Conservation (phyloP, 2,888 invertebrate genomes). For the Clunio marinus region DNA sequence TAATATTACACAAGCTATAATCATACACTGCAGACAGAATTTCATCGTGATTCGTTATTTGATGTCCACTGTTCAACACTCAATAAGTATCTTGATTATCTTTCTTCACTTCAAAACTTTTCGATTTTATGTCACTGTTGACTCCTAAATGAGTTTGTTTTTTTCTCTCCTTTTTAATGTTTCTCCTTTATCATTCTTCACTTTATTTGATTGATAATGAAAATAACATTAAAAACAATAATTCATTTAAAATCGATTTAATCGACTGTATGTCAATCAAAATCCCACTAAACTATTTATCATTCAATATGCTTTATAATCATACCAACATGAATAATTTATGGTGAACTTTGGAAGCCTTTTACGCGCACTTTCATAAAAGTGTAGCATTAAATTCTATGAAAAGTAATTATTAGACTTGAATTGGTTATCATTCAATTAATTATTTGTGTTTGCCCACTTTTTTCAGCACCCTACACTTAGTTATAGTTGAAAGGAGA, state of each 20-base stretch:
- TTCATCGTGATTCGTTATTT: neutral
- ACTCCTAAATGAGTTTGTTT: no score
- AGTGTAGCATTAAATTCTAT: conserved; percentile 9
- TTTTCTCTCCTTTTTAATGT: neutral
- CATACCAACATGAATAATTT: conserved; percentile 17
- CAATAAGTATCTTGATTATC: neutral
- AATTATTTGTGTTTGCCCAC: neutral
- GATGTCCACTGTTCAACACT: neutral
- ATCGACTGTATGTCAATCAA: neutral
- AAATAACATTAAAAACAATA: neutral
- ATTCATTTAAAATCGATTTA: neutral
- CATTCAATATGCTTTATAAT: conserved; percentile 8
- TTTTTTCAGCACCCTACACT: neutral
- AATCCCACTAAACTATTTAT: conserved; percentile 1
- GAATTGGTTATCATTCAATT: conserved; percentile 14
- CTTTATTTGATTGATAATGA: neutral
- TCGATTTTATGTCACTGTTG: no score
- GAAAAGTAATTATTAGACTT: neutral
- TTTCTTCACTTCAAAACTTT: no score
- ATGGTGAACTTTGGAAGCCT: neutral
- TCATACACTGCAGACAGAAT: conserved; percentile 19
- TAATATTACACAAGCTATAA: conserved; percentile 32
- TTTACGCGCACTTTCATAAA: neutral
- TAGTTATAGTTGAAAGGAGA: no score
- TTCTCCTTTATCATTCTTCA: neutral